Conservation (phyloP, 2,888 invertebrate species). For the Heliconius erato region DNA sequence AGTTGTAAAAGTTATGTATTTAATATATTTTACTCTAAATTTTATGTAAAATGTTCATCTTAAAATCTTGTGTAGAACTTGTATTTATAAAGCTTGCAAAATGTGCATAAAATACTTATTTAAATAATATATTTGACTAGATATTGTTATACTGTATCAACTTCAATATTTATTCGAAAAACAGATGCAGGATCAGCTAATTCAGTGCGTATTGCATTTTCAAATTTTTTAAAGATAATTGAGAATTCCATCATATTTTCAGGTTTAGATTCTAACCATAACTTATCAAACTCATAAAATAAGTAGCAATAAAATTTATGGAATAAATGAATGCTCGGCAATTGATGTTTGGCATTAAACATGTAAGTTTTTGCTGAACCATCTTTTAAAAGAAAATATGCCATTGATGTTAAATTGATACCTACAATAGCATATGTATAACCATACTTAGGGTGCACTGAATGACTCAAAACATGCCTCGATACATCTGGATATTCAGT, state of each 20-base stretch:
- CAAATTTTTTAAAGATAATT: constrained; percentile 93
- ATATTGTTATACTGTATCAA: constrained; percentile 86
- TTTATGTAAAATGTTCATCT: neutral
- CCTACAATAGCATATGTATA: constrained; percentile 97
- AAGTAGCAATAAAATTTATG: constrained; percentile 97
- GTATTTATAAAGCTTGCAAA: constrained; percentile 19
- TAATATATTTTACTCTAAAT: neutral
- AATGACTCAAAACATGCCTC: constrained; percentile 93
- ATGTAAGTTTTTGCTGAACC: constrained; percentile 96
- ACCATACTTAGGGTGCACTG: constrained; percentile 95
- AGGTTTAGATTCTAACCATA: constrained; percentile 97
- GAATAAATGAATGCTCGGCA: constrained; percentile 91
- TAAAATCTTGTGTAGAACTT: constrained; percentile 17
- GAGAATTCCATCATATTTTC: constrained; percentile 98
- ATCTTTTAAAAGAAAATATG: constrained; percentile 91
- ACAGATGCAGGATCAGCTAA: constrained; percentile 89
- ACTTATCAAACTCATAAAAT: constrained; percentile 97
- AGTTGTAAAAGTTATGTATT: neutral
- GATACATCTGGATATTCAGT: constrained; percentile 92
- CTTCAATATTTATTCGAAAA: constrained; percentile 92
- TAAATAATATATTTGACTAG: constrained; percentile 41
- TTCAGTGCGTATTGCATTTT: constrained; percentile 88
- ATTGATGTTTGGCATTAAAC: constrained; percentile 91
- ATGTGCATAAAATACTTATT: constrained; percentile 29
- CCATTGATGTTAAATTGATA: constrained; percentile 97